Evolutionary conservation across 2,113 vertebrate species (phyloP), one percentile per base, ranked within the genome.

Genomic region (Limanda limanda): DNA sequence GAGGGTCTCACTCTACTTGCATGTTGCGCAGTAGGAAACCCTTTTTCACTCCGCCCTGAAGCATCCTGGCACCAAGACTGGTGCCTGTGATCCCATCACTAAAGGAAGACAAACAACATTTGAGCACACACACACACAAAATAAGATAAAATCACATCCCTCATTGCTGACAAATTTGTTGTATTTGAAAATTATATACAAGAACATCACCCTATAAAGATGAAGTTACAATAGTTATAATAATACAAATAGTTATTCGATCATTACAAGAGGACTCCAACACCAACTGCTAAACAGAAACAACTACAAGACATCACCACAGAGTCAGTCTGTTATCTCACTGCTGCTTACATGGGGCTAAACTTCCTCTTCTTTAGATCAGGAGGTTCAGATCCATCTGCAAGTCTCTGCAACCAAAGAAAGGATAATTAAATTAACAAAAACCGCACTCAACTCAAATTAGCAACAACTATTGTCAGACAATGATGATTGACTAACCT

Each of bases 331-430:
- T 57, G 21, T 40, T 10, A 56, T 21, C 18, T 78, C 59, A 71
- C 20, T 59, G 47, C 1, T 63, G 61, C 91, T 93, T 91, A 95
- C 92, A 95, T 86, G 8, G 93, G 89, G 35, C 86, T 95, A 5
- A 94, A 94, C 86, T 92, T 96, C 80, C 94, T 95, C 88, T 89
- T 95, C 85, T 96, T 97, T 71, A 94, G 71, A 61, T 96, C 95
- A 0, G 95, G 94, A 1, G 94, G 88, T 54, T 96, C 95, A 0
- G 90, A 83, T 72, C 93, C 93, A 74, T 95, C 95, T 0, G 86
- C 82, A 40, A 84, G 87, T 37, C 92, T 94, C 85, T 95, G 94
- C 78, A 93, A 91, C 78, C 93, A 88, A 45, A 58, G 65, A 92
- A 83, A 40, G 11, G 11, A 9, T 23, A 8, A 48, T 35, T 1